Base-by-base conservation (phyloP, 2,888 invertebrate genomes). In the Sclerodermus sp. region DNA sequence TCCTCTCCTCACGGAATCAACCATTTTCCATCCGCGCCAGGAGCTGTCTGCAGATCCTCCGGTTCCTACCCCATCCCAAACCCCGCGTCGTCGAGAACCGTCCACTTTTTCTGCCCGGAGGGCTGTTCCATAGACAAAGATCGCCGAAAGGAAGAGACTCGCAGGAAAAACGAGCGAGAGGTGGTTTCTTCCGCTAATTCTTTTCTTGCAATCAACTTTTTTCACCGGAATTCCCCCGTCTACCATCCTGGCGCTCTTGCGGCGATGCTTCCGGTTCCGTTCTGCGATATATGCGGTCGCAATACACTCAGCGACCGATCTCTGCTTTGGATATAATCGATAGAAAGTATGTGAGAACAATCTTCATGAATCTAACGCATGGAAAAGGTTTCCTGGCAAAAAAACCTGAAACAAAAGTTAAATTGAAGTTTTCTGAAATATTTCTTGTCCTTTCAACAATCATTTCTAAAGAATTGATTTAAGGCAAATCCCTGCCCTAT, bases 171-270 rank as follows among this genome's bases (percentile, higher is more conserved):
- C 46, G 40, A 53, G 51, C 52, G 45, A 47, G 42, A 18, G 18
- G 12, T 9, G 23, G 45, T 64, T 71, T 70, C 68, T 71, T 67
- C 60, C 66, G 65, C 64, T 71, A 70, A 70, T 70, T 72, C 64
- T 65, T 68, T 69, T 70, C 64, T 66, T 62, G 62, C 64, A 61
- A 62, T 64, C 62, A 68, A 65, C 58, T 67, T 71, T 67, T 70
- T 68, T 39, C 16, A 42, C 48, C 46, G 17, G 8, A 13, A 47
- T 34, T 40, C 30, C 10, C 38, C 29, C 15, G 30, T 39, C 31
- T 34, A 13, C 43, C 23, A 23, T 23, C 8, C 23, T 23, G 23
- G 23, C 23, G 23, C 8, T n/a, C n/a, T n/a, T n/a, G n/a, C n/a
- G n/a, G n/a, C n/a, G n/a, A n/a, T 23, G 23, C 23, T 23, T 23